A percentile compares a stretch with the other conserved stretches of the same genome.
Evolutionary conservation across 2,113 vertebrate genomes (phyloP).

Genomic region (Lophura nycthemera): DNA sequence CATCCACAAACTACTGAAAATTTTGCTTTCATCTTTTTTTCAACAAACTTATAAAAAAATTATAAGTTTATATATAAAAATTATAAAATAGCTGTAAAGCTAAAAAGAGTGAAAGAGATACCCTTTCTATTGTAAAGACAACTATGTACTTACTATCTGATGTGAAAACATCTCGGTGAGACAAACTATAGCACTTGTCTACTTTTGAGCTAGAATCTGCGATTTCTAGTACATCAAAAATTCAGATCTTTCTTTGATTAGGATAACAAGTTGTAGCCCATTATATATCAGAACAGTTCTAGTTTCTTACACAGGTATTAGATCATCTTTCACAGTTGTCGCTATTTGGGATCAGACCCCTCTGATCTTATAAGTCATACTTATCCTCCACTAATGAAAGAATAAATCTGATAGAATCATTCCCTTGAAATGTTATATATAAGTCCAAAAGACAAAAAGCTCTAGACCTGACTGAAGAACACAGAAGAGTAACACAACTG

Average conservation of each 20-base stretch:
- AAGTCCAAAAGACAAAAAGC: background rate
- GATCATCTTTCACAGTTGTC: background rate
- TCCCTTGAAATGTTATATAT: background rate
- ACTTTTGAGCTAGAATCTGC: background rate
- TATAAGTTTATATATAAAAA: too few relatives aligned
- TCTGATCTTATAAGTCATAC: background rate
- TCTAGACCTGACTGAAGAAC: background rate
- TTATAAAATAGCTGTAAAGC: background rate
- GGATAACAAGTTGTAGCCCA: background rate
- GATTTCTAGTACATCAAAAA: background rate
- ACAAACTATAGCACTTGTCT: background rate
- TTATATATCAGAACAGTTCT: background rate
- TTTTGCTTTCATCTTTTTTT: background rate
- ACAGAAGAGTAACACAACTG: background rate
- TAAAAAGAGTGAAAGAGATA: background rate
- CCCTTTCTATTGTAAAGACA: background rate
- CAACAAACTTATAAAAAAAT: too few relatives aligned
- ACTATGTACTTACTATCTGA: fast-evolving
- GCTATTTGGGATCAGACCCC: background rate
- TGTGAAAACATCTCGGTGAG: background rate
- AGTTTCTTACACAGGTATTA: background rate
- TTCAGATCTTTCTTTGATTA: background rate
- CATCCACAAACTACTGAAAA: background rate
- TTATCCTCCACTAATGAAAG: background rate
- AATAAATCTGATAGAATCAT: background rate